Percentiles rank a stretch among this genome's conserved stretches.
Conservation (phyloP, 2,113 vertebrate species). For the Canis aureus region DNA sequence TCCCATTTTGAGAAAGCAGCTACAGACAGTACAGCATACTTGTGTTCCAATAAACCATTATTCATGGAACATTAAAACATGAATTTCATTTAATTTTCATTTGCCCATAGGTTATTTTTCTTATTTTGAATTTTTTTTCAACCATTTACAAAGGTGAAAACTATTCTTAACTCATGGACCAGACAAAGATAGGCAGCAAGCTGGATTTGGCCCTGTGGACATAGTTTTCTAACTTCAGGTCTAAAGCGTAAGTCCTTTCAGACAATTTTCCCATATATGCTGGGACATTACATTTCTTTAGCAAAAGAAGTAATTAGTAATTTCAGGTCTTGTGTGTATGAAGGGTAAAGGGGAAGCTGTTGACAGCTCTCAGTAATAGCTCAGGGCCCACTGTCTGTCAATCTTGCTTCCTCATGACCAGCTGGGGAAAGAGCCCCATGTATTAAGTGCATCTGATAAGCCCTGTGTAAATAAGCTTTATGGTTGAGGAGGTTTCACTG, state of each 20-base stretch:
- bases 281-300: not conserved
- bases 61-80: not conserved
- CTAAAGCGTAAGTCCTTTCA: not conserved
- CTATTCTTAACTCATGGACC: not conserved
- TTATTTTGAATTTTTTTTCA: not conserved
- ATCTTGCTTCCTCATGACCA: not conserved
- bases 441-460: not conserved
- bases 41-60: not conserved
- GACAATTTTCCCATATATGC: not conserved
- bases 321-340: not conserved
- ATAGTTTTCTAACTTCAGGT: not conserved
- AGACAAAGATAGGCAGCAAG: not conserved
- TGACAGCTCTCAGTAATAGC: not conserved
- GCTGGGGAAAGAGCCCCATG: not conserved
- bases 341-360: not conserved
- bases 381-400: not conserved
- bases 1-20: not conserved
- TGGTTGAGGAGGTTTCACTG: not conserved
- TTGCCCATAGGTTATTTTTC: not conserved
- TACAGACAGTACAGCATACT: not conserved
- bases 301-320: not conserved
- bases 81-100: not conserved
- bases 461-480: not conserved
- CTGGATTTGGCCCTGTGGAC: not conserved
- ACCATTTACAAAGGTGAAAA: slow-evolving; percentile 5